Base-by-base conservation (phyloP, 2,888 invertebrate genomes). In the Halictus quadricinctus region DNA sequence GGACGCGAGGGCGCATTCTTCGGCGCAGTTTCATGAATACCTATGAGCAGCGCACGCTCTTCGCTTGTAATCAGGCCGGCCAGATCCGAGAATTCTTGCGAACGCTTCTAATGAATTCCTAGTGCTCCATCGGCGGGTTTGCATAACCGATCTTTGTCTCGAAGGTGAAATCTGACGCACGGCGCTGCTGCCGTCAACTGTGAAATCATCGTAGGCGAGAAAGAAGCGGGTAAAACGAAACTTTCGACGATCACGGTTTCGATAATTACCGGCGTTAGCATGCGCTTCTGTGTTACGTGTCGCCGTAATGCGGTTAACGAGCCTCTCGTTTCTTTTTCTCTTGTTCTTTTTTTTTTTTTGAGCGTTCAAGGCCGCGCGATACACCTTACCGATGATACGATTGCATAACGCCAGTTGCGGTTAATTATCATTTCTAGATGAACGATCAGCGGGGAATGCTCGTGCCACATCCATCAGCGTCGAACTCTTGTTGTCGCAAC, bases 101-200 rank as follows among this genome's bases (percentile, higher is more conserved):
- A 36, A 50, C 36, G 29, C 8, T 76, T 83, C 73, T 13, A n/a
- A 58, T 69, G 46, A 77, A 83, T 83, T 36, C 83, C 83, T 70
- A 21, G 48, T 43, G 70, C 41, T 64, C 21, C 64, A 54, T 60
- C 69, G 58, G 58, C n/a, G n/a, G 66, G 69, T 82, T 46, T 29
- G 48, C 29, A 36, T 43, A 60, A 70, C 48, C 25, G 43, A 60
- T 29, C 21, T 43, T 76, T n/a, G 77, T 50, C 18, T 46, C 76
- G 78, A 75, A 84, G 78, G 70, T 46, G 74, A 83, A 77, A 83
- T 58, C 60, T 54, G 60, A 84, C 66, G 74, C 48, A 36, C 66
- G 48, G 41, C 36, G 36, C 1, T 36, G 4, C 36, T 13, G 64
- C 10, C 36, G 43, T 21, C 82, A n/a, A 75, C 74, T 75, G 82